Evolutionary conservation across 2,797 vertebrate genomes (phyloP).

Genomic region (Premnoplex brunnescens): DNA sequence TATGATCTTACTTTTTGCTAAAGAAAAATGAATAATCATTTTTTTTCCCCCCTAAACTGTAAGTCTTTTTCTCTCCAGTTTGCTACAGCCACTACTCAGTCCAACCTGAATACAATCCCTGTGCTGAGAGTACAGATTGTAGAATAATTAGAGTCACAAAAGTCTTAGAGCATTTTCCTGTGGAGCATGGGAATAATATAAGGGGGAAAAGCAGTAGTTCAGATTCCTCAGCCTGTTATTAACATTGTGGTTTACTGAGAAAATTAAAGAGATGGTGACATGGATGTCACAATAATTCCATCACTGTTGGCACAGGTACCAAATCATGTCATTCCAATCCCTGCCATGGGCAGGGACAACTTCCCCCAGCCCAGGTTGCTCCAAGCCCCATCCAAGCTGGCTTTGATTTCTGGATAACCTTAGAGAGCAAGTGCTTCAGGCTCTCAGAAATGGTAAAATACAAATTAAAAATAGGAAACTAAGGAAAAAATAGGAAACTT

Average conservation of each 20-base stretch:
- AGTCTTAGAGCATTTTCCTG: background rate
- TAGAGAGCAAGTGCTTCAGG: background rate
- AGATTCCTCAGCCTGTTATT: background rate
- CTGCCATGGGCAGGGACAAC: background rate
- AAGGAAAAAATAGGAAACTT: background rate
- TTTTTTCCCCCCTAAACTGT: background rate
- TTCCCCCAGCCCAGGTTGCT: background rate
- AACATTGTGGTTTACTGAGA: background rate
- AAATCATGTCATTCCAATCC: background rate
- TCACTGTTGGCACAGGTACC: accelerated
- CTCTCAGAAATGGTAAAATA: background rate
- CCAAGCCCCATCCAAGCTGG: background rate
- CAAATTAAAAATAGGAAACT: background rate
- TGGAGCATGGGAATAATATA: background rate
- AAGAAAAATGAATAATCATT: background rate
- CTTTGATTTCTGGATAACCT: background rate
- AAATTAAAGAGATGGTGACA: background rate
- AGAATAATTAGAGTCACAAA: background rate
- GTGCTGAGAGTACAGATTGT: background rate
- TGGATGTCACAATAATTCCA: background rate
- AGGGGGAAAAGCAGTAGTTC: background rate
- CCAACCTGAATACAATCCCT: background rate
- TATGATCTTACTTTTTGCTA: background rate
- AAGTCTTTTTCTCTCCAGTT: background rate
- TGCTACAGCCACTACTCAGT: background rate